Evolutionary conservation across 2,888 invertebrate genomes (phyloP), one percentile per base, ranked within the genome.

Genomic region (Lomographa bimaculata): DNA sequence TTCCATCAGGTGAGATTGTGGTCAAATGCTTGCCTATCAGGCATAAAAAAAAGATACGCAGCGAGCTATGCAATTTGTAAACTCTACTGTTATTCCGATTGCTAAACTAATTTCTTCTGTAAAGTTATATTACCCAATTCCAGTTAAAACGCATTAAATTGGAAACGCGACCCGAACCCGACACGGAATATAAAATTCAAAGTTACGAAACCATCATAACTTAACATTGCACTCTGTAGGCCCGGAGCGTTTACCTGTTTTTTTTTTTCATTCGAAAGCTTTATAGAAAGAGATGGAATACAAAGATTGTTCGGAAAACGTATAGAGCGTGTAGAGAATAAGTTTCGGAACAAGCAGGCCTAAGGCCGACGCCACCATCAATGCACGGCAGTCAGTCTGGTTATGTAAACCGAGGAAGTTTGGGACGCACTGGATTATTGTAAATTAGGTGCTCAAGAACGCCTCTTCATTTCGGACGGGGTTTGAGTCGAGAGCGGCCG

Each of bases 341-440:
- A 70, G 60, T 70, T 70, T 68, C 64, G 69, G 76, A 76, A 74
- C 83, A 74, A 71, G 79, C 71, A 75, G 72, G 83, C 76, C 75
- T 71, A 78, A 74, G 82, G 81, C 79, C 83, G 83, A 83, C 79
- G 84, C 71, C 71, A 76, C 84, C 71, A 74, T 81, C 86, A 87
- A 86, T 86, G 85, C 87, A 86, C 75, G 79, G 76, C 72, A 71
- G 72, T 74, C 75, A 79, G 79, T 83, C 87, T 86, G 84, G 87
- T 89, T 89, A 79, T 87, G 66, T 71, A 71, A 86, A 46, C 70
- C 86, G 62, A 50, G 79, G 50, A 53, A 58, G 58, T 78, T 62
- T 40, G 55, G 66, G 69, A 74, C 60, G 57, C 60, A 57, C 52
- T 54, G 62, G 70, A 70, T 71, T 67, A 68, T 64, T 64, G 64